phyloP scores from a whole-genome alignment of 2,113 vertebrate genomes.

The Alligator mississippiensis region DNA sequence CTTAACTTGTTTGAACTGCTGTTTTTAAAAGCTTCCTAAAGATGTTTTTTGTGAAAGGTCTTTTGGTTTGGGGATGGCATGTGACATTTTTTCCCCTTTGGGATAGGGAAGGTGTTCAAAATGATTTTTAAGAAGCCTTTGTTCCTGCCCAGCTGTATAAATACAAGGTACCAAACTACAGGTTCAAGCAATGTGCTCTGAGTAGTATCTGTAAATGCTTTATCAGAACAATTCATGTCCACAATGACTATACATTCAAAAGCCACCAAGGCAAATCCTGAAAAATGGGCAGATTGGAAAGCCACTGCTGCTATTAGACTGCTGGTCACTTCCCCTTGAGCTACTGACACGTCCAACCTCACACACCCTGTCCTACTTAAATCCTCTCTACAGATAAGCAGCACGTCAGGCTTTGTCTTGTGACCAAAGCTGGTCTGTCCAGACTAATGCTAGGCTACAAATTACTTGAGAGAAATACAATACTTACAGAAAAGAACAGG shows the following conservation, averaged over 20 bases:
- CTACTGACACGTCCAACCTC: not conserved
- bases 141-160: not conserved
- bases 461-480: not conserved
- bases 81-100: too few relatives aligned
- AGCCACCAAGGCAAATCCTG: not conserved
- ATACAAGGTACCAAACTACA: not conserved
- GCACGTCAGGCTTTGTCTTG: not conserved
- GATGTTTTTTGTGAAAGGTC: too few relatives aligned
- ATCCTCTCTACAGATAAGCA: not conserved
- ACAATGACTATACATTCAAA: not conserved
- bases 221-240: not conserved
- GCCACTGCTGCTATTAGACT: not conserved
- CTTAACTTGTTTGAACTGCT: slow-evolving; percentile 36
- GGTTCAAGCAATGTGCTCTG: not conserved
- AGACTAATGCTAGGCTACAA: not conserved
- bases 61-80: too few relatives aligned
- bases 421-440: not conserved
- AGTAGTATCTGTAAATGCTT: not conserved
- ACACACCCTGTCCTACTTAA: not conserved
- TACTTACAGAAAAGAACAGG: not conserved
- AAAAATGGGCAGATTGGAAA: not conserved
- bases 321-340: not conserved
- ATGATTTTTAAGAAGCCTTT: slow-evolving; percentile 2
- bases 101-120: not conserved
- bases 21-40: too few relatives aligned